Conservation (phyloP, 1,140 invertebrate genomes). For the Aleiodes sp. region DNA sequence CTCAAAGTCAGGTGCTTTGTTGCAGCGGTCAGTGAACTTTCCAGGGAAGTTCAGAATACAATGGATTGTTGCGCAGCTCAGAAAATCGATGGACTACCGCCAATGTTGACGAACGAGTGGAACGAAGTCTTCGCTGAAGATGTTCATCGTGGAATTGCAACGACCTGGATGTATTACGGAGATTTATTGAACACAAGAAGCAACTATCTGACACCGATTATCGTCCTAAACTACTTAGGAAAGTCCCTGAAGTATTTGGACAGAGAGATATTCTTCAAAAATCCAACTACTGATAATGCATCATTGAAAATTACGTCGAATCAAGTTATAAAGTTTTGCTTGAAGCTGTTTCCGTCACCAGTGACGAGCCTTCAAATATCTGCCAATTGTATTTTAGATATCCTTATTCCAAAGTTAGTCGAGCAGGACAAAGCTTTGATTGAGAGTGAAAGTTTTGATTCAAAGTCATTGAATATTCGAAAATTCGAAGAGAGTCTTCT, state of each 20-base stretch:
- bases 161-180: slow-evolving; percentile 64
- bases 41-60: slow-evolving; percentile 60
- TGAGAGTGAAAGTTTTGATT: slow-evolving; percentile 62
- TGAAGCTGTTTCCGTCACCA: slow-evolving; percentile 57
- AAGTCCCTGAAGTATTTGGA: slow-evolving; percentile 53
- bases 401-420: slow-evolving; percentile 57
- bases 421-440: slow-evolving; percentile 57
- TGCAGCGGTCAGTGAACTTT: slow-evolving; percentile 66
- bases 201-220: slow-evolving; percentile 36
- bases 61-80: slow-evolving; percentile 63
- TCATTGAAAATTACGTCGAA: slow-evolving; percentile 36
- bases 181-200: slow-evolving; percentile 47
- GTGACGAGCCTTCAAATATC: slow-evolving; percentile 62
- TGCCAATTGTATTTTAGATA: slow-evolving; percentile 61
- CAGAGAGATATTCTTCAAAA: slow-evolving; percentile 46
- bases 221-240: slow-evolving; percentile 53
- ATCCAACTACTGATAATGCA: not conserved
- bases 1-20: slow-evolving; percentile 54
- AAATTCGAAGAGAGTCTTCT: slow-evolving; percentile 68
- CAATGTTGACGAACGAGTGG: slow-evolving; percentile 70
- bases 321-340: slow-evolving; percentile 48
- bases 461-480: slow-evolving; percentile 49
- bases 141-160: slow-evolving; percentile 64
- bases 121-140: slow-evolving; percentile 68
- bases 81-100: slow-evolving; percentile 60